phyloP scores from a whole-genome alignment of 1,140 invertebrate genomes.

The Pogonus chalceus region DNA sequence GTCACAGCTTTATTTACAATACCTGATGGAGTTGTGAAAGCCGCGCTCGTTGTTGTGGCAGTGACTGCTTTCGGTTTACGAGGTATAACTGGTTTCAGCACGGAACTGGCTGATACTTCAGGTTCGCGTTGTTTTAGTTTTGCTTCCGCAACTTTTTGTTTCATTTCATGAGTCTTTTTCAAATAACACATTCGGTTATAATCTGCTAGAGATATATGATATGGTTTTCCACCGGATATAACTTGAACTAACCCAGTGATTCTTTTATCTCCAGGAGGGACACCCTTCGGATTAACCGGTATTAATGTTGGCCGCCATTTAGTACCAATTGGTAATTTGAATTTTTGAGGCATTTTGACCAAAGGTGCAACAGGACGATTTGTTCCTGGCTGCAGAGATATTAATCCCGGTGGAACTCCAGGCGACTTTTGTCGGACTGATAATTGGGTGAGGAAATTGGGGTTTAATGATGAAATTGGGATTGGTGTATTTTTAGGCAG shows the following conservation, averaged over 20 bases:
- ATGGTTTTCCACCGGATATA: constrained; percentile 51
- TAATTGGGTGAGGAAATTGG: neutral
- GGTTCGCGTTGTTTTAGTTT: constrained; percentile 12
- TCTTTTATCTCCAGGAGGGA: constrained; percentile 31
- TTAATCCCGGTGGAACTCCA: constrained; percentile 26
- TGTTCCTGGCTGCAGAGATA: constrained; percentile 31
- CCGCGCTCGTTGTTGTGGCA: constrained; percentile 15
- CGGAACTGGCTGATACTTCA: constrained; percentile 20
- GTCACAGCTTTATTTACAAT: constrained; percentile 23
- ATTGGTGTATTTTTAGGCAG: constrained; percentile 15
- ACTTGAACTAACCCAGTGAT: constrained; percentile 45
- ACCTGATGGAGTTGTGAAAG: constrained; percentile 16
- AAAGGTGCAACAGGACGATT: constrained; percentile 22
- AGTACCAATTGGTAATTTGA: constrained; percentile 38
- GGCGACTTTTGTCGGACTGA: constrained; percentile 20
- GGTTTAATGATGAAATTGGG: neutral
- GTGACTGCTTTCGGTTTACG: neutral
- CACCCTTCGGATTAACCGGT: constrained; percentile 30
- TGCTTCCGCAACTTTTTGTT: constrained; percentile 35
- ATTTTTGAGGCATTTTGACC: constrained; percentile 34
- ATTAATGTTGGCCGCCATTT: constrained; percentile 58
- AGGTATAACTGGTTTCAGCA: constrained; percentile 20
- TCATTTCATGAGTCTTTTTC: constrained; percentile 46
- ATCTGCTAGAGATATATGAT: constrained; percentile 56
- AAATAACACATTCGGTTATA: constrained; percentile 60